Percentiles rank a stretch among this genome's conserved stretches.
Evolutionary conservation across 2,113 vertebrate species (phyloP).

Genomic region (Dasyurus viverrinus): DNA sequence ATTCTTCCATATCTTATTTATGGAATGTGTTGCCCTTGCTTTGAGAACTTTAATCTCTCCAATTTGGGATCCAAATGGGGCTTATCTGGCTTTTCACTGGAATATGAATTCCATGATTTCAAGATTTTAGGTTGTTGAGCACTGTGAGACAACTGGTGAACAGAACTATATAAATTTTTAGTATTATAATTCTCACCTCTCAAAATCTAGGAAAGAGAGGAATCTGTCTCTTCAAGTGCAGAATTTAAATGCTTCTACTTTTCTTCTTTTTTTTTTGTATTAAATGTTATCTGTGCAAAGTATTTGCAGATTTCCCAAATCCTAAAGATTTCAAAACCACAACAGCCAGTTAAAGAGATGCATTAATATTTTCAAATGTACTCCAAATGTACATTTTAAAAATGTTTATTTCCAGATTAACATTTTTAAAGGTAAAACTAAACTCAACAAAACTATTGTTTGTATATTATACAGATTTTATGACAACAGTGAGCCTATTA

Average conservation of each 20-base stretch:
- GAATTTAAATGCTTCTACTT: conserved; percentile 71
- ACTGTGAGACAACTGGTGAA: conserved; percentile 56
- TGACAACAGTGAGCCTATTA: conserved; percentile 10
- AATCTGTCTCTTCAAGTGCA: conserved; percentile 66
- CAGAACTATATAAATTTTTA: conserved; percentile 52
- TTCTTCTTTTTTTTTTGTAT: conserved; percentile 64
- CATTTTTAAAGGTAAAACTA: conserved; percentile 58
- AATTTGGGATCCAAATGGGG: conserved; percentile 38
- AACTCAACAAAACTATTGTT: conserved; percentile 58
- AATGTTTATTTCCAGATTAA: conserved; percentile 57
- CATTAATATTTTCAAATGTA: conserved; percentile 61
- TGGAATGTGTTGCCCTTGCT: conserved; percentile 56
- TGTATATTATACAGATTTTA: conserved; percentile 31
- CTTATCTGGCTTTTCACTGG: conserved; percentile 31
- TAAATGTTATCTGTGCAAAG: conserved; percentile 74
- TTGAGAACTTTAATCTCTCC: conserved; percentile 49
- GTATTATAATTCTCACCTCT: conserved; percentile 70
- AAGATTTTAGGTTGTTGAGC: conserved; percentile 45
- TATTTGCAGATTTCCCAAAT: conserved; percentile 63
- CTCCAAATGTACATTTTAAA: conserved; percentile 55
- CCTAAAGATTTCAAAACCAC: conserved; percentile 75
- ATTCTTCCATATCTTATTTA: conserved; percentile 54
- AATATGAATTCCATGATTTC: conserved; percentile 27
- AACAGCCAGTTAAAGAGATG: conserved; percentile 72
- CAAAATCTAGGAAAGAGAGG: conserved; percentile 66